Conservation (phyloP, 2,888 invertebrate genomes). For the Lucinisca nassula region DNA sequence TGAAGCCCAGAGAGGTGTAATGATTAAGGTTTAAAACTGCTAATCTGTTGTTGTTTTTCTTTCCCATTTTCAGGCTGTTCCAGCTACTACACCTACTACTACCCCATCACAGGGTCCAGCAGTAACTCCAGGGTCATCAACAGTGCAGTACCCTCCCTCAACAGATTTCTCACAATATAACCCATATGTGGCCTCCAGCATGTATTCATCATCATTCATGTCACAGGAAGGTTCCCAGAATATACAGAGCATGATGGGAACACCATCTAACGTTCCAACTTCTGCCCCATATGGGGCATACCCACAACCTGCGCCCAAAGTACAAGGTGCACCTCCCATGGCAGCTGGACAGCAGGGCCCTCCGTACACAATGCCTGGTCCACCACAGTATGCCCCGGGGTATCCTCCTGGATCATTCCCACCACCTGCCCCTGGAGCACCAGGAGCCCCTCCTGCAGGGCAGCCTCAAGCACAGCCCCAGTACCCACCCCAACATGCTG, state of each 20-base stretch:
- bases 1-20: too few species aligned
- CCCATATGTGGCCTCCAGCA: slow-evolving; percentile 84
- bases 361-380: slow-evolving; percentile 62
- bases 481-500: slow-evolving; percentile 49
- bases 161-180: slow-evolving; percentile 75
- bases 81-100: slow-evolving; percentile 7
- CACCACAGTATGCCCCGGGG: slow-evolving; percentile 66
- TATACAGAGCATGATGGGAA: slow-evolving; percentile 84
- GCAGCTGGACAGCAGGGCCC: slow-evolving; percentile 39
- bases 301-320: slow-evolving; percentile 61
- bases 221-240: slow-evolving; percentile 85
- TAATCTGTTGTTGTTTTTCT: too few species aligned
- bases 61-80: slow-evolving; percentile 17
- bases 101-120: slow-evolving; percentile 11
- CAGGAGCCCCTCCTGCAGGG: slow-evolving; percentile 57
- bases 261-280: slow-evolving; percentile 46
- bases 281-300: slow-evolving; percentile 49
- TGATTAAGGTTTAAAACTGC: too few species aligned
- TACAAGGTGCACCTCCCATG: slow-evolving; percentile 40
- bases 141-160: slow-evolving; percentile 32
- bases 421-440: slow-evolving; percentile 40
- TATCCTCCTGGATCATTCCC: slow-evolving; percentile 37
- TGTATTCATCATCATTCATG: slow-evolving; percentile 86
- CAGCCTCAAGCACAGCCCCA: slow-evolving; percentile 45
- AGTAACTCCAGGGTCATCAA: slow-evolving; percentile 14